Evolutionary conservation across 2,797 vertebrate genomes (phyloP).

Genomic region (Triplophysa yarkandensis): DNA sequence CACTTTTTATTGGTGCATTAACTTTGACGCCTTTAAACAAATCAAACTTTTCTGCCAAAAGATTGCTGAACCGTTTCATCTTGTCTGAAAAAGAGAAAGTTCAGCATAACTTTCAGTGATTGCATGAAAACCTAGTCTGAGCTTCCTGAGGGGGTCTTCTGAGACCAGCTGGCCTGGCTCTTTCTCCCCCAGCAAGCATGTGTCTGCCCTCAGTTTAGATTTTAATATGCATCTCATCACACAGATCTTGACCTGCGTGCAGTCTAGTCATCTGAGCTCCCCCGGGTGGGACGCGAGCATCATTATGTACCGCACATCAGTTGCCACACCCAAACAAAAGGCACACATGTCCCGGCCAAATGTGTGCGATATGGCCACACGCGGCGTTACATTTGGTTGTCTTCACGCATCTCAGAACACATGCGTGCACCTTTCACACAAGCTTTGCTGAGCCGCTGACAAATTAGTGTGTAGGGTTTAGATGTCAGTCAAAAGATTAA

Average conservation of each 20-base stretch:
- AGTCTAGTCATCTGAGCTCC: slow-evolving; percentile 24
- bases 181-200: slow-evolving; percentile 47
- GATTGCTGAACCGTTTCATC: slow-evolving; percentile 17
- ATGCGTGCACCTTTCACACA: slow-evolving; percentile 18
- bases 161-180: slow-evolving; percentile 71
- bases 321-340: slow-evolving; percentile 41
- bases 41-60: background rate
- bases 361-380: slow-evolving; percentile 48
- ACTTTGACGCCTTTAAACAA: slow-evolving; percentile 8
- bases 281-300: slow-evolving; percentile 49
- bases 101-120: background rate
- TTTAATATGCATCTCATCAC: slow-evolving; percentile 41
- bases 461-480: slow-evolving; percentile 12
- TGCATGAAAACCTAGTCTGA: slow-evolving; percentile 42
- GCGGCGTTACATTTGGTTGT: slow-evolving; percentile 42
- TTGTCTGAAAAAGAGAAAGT: slow-evolving; percentile 23
- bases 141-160: slow-evolving; percentile 57
- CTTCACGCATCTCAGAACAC: slow-evolving; percentile 37
- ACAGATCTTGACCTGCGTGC: slow-evolving; percentile 19
- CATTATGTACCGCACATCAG: slow-evolving; percentile 51
- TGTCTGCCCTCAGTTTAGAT: slow-evolving; percentile 53
- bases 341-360: slow-evolving; percentile 22
- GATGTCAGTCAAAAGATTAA: no score
- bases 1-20: background rate
- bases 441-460: slow-evolving; percentile 25